Evolutionary conservation across 1,140 invertebrate species (phyloP).

Genomic region (Pseudobourletiella spinata): DNA sequence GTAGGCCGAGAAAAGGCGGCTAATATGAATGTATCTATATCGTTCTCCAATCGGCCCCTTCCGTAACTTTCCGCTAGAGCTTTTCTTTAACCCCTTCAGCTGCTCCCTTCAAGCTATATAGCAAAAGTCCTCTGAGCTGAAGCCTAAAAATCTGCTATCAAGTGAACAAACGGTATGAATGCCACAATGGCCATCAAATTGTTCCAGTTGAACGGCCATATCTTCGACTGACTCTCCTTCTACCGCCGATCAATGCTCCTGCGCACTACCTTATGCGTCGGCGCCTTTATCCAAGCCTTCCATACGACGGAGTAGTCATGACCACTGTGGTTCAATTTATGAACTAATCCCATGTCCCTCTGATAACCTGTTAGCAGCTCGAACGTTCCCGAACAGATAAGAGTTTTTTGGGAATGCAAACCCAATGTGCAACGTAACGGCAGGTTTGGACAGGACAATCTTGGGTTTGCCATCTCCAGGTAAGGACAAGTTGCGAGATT

Average conservation of each 20-base stretch:
- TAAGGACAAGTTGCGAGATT: not conserved
- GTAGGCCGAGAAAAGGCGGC: too few species aligned
- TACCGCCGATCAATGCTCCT: not conserved
- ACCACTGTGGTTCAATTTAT: not conserved
- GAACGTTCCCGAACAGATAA: not conserved
- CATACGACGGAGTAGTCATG: not conserved
- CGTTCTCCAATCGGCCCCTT: too few species aligned
- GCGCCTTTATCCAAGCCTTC: not conserved
- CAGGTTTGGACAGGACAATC: not conserved
- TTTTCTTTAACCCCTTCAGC: too few species aligned
- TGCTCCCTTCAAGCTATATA: too few species aligned
- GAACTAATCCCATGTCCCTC: not conserved
- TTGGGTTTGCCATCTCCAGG: not conserved
- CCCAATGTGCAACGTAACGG: not conserved
- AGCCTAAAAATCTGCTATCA: too few species aligned
- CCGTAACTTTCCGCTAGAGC: too few species aligned
- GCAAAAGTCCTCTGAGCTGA: too few species aligned
- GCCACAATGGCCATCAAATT: too few species aligned
- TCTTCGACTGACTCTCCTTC: not conserved
- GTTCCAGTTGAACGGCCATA: not conserved
- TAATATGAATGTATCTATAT: too few species aligned
- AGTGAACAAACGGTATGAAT: too few species aligned
- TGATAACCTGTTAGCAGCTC: not conserved
- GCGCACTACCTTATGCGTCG: not conserved
- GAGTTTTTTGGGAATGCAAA: conserved; percentile 1